Conservation (phyloP, 2,888 invertebrate genomes). For the Ellobium chinense region DNA sequence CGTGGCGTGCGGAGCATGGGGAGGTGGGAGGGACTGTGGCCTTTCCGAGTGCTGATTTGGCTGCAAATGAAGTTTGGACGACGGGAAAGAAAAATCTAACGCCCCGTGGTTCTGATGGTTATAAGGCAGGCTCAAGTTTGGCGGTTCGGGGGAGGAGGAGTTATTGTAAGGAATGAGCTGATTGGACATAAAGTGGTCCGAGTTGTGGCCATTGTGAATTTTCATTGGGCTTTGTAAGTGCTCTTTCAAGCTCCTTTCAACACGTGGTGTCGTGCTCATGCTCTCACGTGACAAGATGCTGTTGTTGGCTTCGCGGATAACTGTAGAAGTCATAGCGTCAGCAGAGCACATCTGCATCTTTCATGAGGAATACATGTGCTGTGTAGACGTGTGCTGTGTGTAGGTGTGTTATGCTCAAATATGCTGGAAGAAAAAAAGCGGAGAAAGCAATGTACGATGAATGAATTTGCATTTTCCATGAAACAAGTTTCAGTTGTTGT, state of each 20-base stretch:
- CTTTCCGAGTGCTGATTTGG: not conserved
- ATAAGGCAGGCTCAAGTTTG: not conserved
- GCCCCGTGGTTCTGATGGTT: not conserved
- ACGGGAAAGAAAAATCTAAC: not conserved
- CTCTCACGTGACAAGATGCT: not conserved
- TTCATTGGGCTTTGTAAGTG: not conserved
- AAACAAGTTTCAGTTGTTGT: too few relatives aligned
- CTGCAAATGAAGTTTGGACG: not conserved
- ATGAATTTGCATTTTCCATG: too few relatives aligned
- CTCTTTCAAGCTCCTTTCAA: too few relatives aligned
- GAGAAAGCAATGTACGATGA: too few relatives aligned
- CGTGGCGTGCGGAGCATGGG: not conserved
- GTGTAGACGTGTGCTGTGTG: too few relatives aligned
- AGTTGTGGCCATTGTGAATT: not conserved
- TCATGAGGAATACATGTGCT: too few relatives aligned
- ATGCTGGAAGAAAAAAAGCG: too few relatives aligned
- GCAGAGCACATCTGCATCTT: not conserved
- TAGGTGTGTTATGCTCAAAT: too few relatives aligned
- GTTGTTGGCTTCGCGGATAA: slow-evolving; percentile 10
- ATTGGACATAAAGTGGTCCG: not conserved
- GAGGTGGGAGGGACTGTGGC: not conserved
- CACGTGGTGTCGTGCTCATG: too few relatives aligned
- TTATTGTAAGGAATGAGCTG: not conserved
- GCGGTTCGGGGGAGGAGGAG: not conserved
- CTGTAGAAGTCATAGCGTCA: not conserved